A percentile compares a stretch with the other conserved stretches of the same genome.
Conservation (phyloP, 1,140 invertebrate species). For the Plutomurus gul region DNA sequence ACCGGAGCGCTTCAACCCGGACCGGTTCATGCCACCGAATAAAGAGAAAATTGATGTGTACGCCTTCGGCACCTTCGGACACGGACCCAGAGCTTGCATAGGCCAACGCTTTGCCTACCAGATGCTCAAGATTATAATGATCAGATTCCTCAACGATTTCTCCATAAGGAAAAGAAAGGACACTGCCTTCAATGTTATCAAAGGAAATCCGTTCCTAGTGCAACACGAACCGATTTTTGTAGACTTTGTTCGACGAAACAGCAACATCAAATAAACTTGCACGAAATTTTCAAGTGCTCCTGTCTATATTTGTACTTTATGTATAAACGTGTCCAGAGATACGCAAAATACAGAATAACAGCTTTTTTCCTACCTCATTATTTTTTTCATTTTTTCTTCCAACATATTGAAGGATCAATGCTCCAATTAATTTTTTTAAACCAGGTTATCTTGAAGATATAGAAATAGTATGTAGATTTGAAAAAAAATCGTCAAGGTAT, state of each 20-base stretch:
- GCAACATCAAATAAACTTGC: constrained; percentile 55
- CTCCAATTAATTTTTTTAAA: too few species aligned
- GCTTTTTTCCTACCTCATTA: too few species aligned
- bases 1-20: constrained; percentile 64
- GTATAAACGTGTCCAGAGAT: too few species aligned
- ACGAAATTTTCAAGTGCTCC: not conserved
- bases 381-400: too few species aligned
- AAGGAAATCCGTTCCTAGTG: not conserved
- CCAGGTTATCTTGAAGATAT: too few species aligned
- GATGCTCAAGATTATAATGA: not conserved
- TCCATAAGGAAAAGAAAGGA: not conserved
- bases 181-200: not conserved
- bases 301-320: too few species aligned
- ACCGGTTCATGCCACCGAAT: constrained; percentile 60
- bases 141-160: not conserved
- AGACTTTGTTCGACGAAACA: constrained; percentile 55
- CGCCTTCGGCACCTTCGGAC: constrained; percentile 63
- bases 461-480: too few species aligned
- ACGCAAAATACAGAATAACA: too few species aligned
- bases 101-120: constrained; percentile 56
- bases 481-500: too few species aligned
- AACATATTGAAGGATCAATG: too few species aligned
- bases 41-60: constrained; percentile 63
- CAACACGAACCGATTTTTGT: constrained; percentile 24
- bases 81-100: constrained; percentile 64